Evolutionary conservation across 1,140 invertebrate genomes (phyloP).

Genomic region (Uloborus diversus): DNA sequence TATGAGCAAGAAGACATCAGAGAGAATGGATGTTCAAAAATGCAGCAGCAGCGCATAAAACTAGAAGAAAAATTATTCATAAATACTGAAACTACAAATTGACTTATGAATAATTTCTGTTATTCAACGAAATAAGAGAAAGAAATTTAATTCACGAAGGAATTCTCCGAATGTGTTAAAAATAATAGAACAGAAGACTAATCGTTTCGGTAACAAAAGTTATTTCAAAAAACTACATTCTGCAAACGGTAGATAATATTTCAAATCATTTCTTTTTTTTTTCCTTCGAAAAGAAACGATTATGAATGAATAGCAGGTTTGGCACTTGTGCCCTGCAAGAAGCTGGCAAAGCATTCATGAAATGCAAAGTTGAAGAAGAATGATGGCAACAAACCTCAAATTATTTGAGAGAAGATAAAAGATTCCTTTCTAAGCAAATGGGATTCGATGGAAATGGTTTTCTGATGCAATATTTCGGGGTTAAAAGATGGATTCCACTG

Average conservation of each 20-base stretch:
- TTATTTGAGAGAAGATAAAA: slow-evolving; percentile 56
- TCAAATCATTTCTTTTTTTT: slow-evolving; percentile 12
- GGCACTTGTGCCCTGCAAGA: not conserved
- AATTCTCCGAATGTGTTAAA: too few relatives aligned
- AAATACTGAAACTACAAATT: too few relatives aligned
- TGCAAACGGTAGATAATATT: slow-evolving; percentile 7
- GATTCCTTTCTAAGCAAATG: slow-evolving; percentile 52
- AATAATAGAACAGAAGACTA: too few relatives aligned
- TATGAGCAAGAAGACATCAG: too few relatives aligned
- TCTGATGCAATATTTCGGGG: slow-evolving; percentile 55
- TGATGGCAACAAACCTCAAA: slow-evolving; percentile 49
- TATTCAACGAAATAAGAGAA: too few relatives aligned
- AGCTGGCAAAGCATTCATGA: slow-evolving; percentile 37
- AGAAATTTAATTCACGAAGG: too few relatives aligned
- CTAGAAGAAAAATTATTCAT: too few relatives aligned
- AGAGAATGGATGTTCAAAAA: too few relatives aligned
- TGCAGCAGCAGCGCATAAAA: too few relatives aligned
- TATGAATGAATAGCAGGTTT: not conserved
- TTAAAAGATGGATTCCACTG: slow-evolving; percentile 51
- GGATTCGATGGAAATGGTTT: slow-evolving; percentile 56
- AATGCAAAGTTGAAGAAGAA: slow-evolving; percentile 42
- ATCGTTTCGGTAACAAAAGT: too few relatives aligned
- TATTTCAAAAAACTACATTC: too few relatives aligned
- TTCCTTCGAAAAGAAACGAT: not conserved
- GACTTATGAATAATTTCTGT: too few relatives aligned